phyloP scores from a whole-genome alignment of 2,888 invertebrate genomes.

The Ormyrus rosae region DNA sequence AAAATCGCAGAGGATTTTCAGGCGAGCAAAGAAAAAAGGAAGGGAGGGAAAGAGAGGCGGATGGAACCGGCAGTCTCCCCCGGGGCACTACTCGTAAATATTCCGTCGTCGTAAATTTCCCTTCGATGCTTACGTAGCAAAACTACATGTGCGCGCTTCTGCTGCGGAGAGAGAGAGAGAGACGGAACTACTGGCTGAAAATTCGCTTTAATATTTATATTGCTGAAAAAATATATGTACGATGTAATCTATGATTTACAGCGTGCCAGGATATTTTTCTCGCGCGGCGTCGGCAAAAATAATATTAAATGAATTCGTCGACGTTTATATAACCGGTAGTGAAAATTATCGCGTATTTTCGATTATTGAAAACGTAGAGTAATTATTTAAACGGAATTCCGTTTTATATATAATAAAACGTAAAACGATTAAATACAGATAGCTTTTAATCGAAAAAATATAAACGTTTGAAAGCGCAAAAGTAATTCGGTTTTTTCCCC shows the following conservation, averaged over 20 bases:
- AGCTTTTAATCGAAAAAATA: too few species aligned
- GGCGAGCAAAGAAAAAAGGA: not conserved
- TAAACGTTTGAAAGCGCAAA: too few species aligned
- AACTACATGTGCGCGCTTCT: not conserved
- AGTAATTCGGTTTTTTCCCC: too few species aligned
- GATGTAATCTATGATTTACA: slow-evolving; percentile 39
- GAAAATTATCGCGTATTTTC: too few species aligned
- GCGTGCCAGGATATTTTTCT: not conserved
- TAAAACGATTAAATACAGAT: too few species aligned
- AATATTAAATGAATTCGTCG: too few species aligned
- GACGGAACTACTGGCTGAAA: slow-evolving; percentile 10
- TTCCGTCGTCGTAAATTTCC: slow-evolving; percentile 52
- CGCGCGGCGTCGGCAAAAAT: not conserved
- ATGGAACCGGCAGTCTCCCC: not conserved
- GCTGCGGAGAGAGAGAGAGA: not conserved
- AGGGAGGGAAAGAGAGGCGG: not conserved
- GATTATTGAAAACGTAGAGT: too few species aligned
- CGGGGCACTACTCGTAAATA: slow-evolving; percentile 54
- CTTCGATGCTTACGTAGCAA: slow-evolving; percentile 50
- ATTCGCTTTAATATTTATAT: slow-evolving; percentile 51
- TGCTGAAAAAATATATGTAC: slow-evolving; percentile 12
- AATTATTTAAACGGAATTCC: too few species aligned
- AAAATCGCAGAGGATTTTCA: slow-evolving; percentile 43
- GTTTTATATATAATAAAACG: too few species aligned
- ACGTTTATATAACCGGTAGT: too few species aligned